These are phyloP conservation scores for Watsonalla binaria DNA, from an alignment of 2,888 invertebrate genomes.

Conservation along the genomic window DNA sequence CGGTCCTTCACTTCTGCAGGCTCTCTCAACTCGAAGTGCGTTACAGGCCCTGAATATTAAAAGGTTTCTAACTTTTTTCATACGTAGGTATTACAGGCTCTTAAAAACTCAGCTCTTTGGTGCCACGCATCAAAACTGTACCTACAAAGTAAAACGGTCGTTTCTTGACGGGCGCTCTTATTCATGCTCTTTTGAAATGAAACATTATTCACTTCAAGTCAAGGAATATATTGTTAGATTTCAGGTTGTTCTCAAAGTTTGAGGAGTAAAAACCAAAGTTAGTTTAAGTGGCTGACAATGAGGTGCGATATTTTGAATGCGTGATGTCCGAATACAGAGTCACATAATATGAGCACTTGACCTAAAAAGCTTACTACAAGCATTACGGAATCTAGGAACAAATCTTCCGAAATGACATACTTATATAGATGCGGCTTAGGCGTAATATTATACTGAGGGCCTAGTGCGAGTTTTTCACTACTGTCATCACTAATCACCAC, in stretches of 20 bases:
- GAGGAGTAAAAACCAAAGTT: constrained; percentile 28
- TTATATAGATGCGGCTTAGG: too few relatives aligned
- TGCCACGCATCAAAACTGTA: constrained; percentile 52
- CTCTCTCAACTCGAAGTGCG: constrained; percentile 55
- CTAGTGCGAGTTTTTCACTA: too few relatives aligned
- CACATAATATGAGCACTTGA: constrained; percentile 58
- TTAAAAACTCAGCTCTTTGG: constrained; percentile 52
- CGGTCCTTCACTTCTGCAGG: constrained; percentile 41
- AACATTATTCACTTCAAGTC: constrained; percentile 10
- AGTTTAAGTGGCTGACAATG: constrained; percentile 61
- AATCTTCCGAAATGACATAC: too few relatives aligned
- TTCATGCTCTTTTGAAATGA: constrained; percentile 7
- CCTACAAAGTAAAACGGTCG: constrained; percentile 37
- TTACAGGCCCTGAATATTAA: constrained; percentile 61
- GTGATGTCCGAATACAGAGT: constrained; percentile 46
- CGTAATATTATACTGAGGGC: too few relatives aligned
- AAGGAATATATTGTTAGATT: constrained; percentile 23
- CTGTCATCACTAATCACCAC: too few relatives aligned
- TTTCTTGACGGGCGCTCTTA: constrained; percentile 7
- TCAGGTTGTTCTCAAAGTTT: constrained; percentile 17
- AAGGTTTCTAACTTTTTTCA: constrained; percentile 52
- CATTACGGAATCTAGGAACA: too few relatives aligned
- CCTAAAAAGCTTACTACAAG: too few relatives aligned
- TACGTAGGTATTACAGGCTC: constrained; percentile 51
- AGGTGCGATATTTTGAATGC: constrained; percentile 59